A percentile compares a stretch with the other conserved stretches of the same genome.
Conservation (phyloP, 1,140 invertebrate species). For the Uloborus diversus region DNA sequence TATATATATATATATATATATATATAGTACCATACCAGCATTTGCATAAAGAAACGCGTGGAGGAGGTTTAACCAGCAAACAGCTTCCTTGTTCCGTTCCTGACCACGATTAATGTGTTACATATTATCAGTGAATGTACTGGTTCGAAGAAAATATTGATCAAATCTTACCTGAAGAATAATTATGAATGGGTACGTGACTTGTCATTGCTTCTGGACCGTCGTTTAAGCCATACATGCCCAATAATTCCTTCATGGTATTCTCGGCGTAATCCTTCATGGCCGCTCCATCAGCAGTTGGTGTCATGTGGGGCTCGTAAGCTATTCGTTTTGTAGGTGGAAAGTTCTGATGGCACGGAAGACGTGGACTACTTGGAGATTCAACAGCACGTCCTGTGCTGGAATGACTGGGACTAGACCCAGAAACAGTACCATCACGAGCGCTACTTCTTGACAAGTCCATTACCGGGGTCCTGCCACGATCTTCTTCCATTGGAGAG, state of each 20-base stretch:
- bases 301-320: neutral
- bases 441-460: conserved; percentile 50
- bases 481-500: conserved; percentile 34
- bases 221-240: conserved; percentile 74
- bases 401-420: conserved; percentile 33
- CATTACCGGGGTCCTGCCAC: conserved; percentile 45
- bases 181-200: conserved; percentile 67
- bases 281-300: conserved; percentile 64
- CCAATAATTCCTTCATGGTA: conserved; percentile 78
- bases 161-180: conserved; percentile 66
- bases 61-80: too few relatives aligned
- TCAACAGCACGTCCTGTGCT: conserved; percentile 17
- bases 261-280: conserved; percentile 78
- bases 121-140: too few relatives aligned
- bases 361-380: conserved; percentile 29
- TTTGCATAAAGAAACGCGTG: too few relatives aligned
- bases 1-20: too few relatives aligned
- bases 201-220: conserved; percentile 67
- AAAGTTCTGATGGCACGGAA: neutral
- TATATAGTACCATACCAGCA: too few relatives aligned
- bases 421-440: conserved; percentile 26
- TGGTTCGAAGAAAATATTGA: too few relatives aligned
- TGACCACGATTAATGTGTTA: too few relatives aligned
- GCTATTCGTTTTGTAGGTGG: conserved; percentile 9
- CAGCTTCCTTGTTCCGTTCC: too few relatives aligned